These are phyloP conservation scores for Leucophenga varia DNA, from an alignment of 1,140 invertebrate species.

Conservation along the genomic window DNA sequence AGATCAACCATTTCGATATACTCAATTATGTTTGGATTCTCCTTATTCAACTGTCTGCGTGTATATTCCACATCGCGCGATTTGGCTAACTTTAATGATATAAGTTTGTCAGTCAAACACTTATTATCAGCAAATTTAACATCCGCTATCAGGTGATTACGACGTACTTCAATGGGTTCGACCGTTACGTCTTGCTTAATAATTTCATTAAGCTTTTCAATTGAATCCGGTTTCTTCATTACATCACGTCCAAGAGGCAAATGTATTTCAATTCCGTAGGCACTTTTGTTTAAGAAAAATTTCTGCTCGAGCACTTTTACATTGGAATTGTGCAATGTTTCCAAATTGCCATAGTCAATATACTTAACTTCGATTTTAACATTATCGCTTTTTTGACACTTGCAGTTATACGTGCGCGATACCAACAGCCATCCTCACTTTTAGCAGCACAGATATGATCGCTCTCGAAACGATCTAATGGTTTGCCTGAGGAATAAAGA, in stretches of 20 bases:
- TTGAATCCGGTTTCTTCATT: conserved; percentile 20
- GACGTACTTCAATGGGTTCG: conserved; percentile 42
- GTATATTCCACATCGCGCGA: conserved; percentile 42
- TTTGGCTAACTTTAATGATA: conserved; percentile 27
- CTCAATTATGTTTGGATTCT: conserved; percentile 38
- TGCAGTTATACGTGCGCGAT: conserved; percentile 62
- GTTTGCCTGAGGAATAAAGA: conserved; percentile 17
- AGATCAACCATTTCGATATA: conserved; percentile 48
- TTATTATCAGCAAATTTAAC: conserved; percentile 21
- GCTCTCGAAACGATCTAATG: conserved; percentile 26
- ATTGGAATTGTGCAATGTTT: conserved; percentile 58
- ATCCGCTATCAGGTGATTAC: conserved; percentile 46
- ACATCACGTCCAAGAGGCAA: conserved; percentile 41
- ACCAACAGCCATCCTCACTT: conserved; percentile 68
- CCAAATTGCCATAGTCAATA: conserved; percentile 77
- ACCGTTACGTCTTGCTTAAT: conserved; percentile 37
- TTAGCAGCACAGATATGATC: conserved; percentile 63
- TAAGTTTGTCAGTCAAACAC: conserved; percentile 31
- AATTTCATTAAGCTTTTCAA: conserved; percentile 23
- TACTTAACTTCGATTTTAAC: conserved; percentile 63
- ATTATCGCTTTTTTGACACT: conserved; percentile 43
- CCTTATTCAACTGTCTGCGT: conserved; percentile 45
- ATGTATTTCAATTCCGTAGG: conserved; percentile 60
- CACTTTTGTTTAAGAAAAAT: conserved; percentile 59
- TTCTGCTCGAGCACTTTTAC: conserved; percentile 60